These are phyloP conservation scores for Microtus ochrogaster DNA, from an alignment of 2,113 vertebrate species.

Conservation along the genomic window DNA sequence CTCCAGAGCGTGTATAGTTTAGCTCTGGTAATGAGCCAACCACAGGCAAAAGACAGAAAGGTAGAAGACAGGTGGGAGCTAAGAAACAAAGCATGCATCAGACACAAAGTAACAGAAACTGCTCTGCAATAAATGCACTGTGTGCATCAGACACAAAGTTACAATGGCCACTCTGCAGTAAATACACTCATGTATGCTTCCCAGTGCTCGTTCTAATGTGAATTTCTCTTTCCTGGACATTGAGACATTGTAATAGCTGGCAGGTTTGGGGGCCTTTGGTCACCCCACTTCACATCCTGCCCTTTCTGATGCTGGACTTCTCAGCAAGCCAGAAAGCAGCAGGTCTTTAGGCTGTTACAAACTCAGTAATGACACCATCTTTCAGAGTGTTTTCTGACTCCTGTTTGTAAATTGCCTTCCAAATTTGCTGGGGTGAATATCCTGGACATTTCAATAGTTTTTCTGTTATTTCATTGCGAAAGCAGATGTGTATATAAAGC, in stretches of 20 bases:
- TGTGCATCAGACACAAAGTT: background rate
- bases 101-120: accelerated
- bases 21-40: background rate
- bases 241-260: background rate
- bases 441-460: background rate
- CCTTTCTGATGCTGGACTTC: background rate
- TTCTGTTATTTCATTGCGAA: accelerated
- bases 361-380: background rate
- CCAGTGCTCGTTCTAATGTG: background rate
- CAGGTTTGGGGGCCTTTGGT: no score
- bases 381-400: background rate
- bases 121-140: background rate
- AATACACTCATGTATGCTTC: accelerated
- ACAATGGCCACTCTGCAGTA: accelerated
- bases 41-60: accelerated
- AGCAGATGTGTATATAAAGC: background rate
- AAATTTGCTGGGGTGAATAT: background rate
- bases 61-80: background rate
- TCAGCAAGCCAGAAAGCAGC: background rate
- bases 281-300: background rate
- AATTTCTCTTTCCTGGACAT: accelerated
- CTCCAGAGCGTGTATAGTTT: background rate
- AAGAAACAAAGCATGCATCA: background rate
- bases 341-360: background rate
- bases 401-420: background rate